Percentiles rank a stretch among this genome's conserved stretches.
Conservation (phyloP, 2,888 invertebrate genomes). For the Chironomus tentans region DNA sequence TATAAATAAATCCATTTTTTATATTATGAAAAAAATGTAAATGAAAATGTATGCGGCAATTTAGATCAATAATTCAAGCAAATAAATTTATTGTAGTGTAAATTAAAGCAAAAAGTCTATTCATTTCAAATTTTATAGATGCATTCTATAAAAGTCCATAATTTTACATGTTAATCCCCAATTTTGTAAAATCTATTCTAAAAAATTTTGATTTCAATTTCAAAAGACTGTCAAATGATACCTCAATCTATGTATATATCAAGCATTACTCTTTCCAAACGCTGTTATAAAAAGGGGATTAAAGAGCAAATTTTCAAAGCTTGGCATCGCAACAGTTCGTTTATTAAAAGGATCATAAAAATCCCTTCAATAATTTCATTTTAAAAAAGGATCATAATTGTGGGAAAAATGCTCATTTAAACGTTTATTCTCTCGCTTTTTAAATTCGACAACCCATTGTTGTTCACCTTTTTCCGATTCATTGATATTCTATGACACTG, state of each 20-base stretch:
- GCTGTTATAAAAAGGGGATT: not conserved
- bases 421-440: not conserved
- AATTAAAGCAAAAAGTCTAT: too few species aligned
- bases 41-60: too few species aligned
- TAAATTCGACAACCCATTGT: not conserved
- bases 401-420: slow-evolving; percentile 24
- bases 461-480: slow-evolving; percentile 18
- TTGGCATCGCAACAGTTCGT: not conserved
- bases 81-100: too few species aligned
- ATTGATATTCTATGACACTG: slow-evolving; percentile 15
- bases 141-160: too few species aligned
- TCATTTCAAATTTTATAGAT: too few species aligned
- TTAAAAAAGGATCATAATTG: slow-evolving; percentile 20
- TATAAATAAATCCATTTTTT: not conserved
- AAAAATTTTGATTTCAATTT: too few species aligned
- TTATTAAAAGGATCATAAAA: not conserved
- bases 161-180: too few species aligned
- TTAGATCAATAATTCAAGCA: too few species aligned
- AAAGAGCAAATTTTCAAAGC: not conserved
- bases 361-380: not conserved
- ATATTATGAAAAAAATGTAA: too few species aligned
- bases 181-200: too few species aligned
- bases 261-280: not conserved
- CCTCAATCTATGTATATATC: not conserved
- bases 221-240: not conserved